Evolutionary conservation across 30 jellyfish, hydroid and myxozoan genomes (phyloP).

Genomic region (Euphysa ruthae): DNA sequence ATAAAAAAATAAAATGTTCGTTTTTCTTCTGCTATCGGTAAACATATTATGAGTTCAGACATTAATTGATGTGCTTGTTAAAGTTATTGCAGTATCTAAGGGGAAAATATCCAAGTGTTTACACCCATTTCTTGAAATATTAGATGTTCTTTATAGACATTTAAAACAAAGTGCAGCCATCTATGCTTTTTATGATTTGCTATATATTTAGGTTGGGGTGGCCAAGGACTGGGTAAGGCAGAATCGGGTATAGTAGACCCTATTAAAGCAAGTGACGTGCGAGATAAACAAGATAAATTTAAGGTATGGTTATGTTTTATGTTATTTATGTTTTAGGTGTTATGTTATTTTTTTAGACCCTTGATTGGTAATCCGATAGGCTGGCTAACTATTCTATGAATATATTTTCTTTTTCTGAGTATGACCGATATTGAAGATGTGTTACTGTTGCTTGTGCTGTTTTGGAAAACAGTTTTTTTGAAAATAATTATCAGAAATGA

Average conservation of each 20-base stretch:
- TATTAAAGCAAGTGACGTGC: conserved; percentile 86
- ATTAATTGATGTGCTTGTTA: too few relatives aligned
- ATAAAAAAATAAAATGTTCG: too few relatives aligned
- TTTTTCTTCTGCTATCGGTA: too few relatives aligned
- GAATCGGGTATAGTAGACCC: conserved; percentile 91
- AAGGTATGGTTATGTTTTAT: conserved; percentile 42
- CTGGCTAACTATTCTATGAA: too few relatives aligned
- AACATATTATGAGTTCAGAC: too few relatives aligned
- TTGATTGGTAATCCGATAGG: too few relatives aligned
- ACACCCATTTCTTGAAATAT: neutral
- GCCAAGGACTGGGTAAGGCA: conserved; percentile 87
- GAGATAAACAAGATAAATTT: conserved; percentile 87
- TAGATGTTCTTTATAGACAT: too few relatives aligned
- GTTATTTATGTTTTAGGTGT: neutral
- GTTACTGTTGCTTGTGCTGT: too few relatives aligned
- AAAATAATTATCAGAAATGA: too few relatives aligned
- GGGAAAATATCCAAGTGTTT: neutral
- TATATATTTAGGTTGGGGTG: conserved; percentile 85
- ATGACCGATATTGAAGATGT: neutral
- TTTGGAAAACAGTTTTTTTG: too few relatives aligned
- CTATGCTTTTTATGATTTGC: neutral
- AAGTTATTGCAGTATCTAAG: neutral
- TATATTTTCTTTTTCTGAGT: neutral
- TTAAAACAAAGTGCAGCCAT: too few relatives aligned
- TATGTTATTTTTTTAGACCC: too few relatives aligned